Evolutionary conservation across 1,140 invertebrate species (phyloP), one percentile per base, ranked within the genome.

Genomic region (Nixonia krombeini): DNA sequence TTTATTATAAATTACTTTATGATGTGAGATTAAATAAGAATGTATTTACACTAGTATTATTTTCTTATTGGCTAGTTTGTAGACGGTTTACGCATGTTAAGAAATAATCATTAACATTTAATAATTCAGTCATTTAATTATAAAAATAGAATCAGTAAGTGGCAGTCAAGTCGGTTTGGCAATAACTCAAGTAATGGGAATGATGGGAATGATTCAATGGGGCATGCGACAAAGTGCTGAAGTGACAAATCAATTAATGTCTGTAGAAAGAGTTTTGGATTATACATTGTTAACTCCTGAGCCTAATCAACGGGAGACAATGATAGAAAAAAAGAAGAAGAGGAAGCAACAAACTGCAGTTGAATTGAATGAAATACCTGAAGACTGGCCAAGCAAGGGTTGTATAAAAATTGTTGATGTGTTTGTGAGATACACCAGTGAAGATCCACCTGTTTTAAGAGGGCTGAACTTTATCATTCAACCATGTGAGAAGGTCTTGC

Each of bases 171-270:
- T 89, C 0, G 88, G 88, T 46, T 72, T 89, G n/a, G 87, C 87
- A 41, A 88, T 80, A 78, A 88, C 87, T 0, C 88, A 89, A 68
- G 81, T 86, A 2, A 85, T 87, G 72, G 77, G 82, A 23, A 64
- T 89, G 80, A 80, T 88, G 40, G 89, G 88, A 70, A 79, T 89
- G 87, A 87, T 94, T 75, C 92, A 93, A 83, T 94, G 91, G 90
- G 88, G 89, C 25, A 89, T 92, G 66, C 79, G 91, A 42, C 91
- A 92, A 70, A 88, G 87, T 56, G 89, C 93, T 0, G 93, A 95
- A 79, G 91, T 94, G 23, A 88, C 92, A 44, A 94, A 93, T 79
- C 89, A 91, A 61, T 88, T 94, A 86, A 93, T 92, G 76, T 90
- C 91, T 0, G 93, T 94, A 0, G 93, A 94, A 82, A 85, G 93